Conservation (phyloP, 1,140 invertebrate species). For the Goniozus legneri region DNA sequence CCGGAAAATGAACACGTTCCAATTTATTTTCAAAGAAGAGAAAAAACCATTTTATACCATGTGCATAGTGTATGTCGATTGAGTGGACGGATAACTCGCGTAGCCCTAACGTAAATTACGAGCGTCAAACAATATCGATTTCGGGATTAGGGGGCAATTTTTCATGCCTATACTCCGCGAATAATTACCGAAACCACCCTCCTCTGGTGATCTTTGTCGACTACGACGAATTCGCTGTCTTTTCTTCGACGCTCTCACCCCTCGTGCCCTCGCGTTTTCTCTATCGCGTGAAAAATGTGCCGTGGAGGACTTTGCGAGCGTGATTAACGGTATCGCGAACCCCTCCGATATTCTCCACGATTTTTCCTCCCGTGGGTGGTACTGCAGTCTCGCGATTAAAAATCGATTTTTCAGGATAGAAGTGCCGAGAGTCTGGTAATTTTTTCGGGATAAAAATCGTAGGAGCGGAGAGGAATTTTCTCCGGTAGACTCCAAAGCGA, state of each 20-base stretch:
- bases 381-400: not conserved
- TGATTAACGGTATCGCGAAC: slow-evolving; percentile 18
- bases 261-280: not conserved
- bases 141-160: slow-evolving; percentile 49
- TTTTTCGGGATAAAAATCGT: slow-evolving; percentile 14
- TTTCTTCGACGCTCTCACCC: not conserved
- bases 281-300: slow-evolving; percentile 10
- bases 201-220: slow-evolving; percentile 18
- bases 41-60: too few relatives aligned
- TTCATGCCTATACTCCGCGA: slow-evolving; percentile 44
- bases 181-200: slow-evolving; percentile 44
- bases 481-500: too few relatives aligned
- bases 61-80: too few relatives aligned
- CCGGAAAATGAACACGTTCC: too few relatives aligned
- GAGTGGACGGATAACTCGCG: too few relatives aligned
- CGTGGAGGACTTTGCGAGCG: slow-evolving; percentile 14
- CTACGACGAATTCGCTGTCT: slow-evolving; percentile 17
- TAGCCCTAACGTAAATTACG: too few relatives aligned
- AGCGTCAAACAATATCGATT: too few relatives aligned
- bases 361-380: not conserved
- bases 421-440: slow-evolving; percentile 19
- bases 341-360: not conserved
- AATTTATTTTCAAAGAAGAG: too few relatives aligned
- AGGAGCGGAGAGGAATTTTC: slow-evolving; percentile 3
- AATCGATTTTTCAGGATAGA: slow-evolving; percentile 19